Evolutionary conservation across 2,888 invertebrate genomes (phyloP).

Genomic region (Eilema griseolum): DNA sequence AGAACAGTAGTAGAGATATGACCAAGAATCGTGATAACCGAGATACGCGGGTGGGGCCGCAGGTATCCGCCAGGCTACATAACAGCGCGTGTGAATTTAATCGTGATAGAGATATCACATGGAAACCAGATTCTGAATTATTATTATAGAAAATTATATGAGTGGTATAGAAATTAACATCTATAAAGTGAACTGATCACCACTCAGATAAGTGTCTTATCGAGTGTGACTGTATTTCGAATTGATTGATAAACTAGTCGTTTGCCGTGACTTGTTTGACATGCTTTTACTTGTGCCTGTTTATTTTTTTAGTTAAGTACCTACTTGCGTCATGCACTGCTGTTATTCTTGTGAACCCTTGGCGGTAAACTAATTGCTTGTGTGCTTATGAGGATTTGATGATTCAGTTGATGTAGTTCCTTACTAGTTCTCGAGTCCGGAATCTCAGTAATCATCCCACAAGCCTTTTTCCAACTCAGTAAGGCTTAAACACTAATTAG

Average conservation of each 20-base stretch:
- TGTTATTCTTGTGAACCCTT: neutral
- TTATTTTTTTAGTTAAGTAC: neutral
- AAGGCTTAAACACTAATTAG: too few relatives aligned
- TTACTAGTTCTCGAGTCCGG: neutral
- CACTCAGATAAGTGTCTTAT: neutral
- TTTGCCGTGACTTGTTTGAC: neutral
- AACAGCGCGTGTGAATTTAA: conserved; percentile 8
- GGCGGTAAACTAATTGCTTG: neutral
- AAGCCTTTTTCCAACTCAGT: too few relatives aligned
- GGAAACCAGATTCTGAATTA: conserved; percentile 8
- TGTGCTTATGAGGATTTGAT: neutral
- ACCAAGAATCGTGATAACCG: too few relatives aligned
- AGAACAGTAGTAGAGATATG: too few relatives aligned
- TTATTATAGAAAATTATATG: conserved; percentile 10
- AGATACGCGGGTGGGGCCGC: too few relatives aligned
- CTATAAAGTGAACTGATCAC: neutral
- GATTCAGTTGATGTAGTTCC: too few relatives aligned
- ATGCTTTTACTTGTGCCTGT: conserved; percentile 1
- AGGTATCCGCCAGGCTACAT: too few relatives aligned
- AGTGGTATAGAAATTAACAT: conserved; percentile 7
- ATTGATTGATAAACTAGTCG: neutral
- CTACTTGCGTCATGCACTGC: neutral
- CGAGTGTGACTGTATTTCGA: neutral
- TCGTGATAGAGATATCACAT: conserved; percentile 18
- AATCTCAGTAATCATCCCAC: neutral